Evolutionary conservation across 2,113 vertebrate species (phyloP).

Genomic region (Labeo catla): DNA sequence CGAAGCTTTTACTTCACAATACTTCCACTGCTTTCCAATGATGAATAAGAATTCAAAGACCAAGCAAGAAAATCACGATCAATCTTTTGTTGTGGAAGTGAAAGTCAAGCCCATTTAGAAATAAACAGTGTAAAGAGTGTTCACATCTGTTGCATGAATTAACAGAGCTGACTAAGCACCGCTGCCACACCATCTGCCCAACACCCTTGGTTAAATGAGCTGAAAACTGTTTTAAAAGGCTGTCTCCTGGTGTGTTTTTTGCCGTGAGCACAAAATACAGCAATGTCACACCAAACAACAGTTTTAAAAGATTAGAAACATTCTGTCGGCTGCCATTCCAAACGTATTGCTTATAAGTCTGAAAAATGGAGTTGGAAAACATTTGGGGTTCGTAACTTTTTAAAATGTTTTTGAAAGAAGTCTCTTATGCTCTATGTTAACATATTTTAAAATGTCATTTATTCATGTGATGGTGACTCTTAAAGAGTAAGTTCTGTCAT

Average conservation of each 20-base stretch:
- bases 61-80: not conserved
- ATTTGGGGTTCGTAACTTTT: not conserved
- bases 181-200: constrained; percentile 16
- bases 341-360: not conserved
- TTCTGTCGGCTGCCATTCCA: not conserved
- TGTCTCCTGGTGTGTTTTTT: constrained; percentile 15
- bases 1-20: not conserved
- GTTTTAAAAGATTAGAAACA: not conserved
- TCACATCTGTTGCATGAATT: constrained; percentile 39
- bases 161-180: constrained; percentile 28
- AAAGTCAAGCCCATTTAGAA: constrained; percentile 16
- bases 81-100: constrained; percentile 15
- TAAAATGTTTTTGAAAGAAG: not conserved
- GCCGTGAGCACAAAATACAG: not conserved
- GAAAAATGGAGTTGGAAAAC: not conserved
- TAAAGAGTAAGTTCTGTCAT: not conserved
- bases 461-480: too few species aligned
- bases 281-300: constrained; percentile 2
- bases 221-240: constrained; percentile 26
- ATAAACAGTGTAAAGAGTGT: constrained; percentile 25
- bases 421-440: not conserved
- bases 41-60: not conserved
- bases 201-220: constrained; percentile 32
- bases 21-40: not conserved
- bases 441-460: too few species aligned